A percentile compares a stretch with the other conserved stretches of the same genome.
Conservation (phyloP, 2,888 invertebrate species). For the Candidula unifasciata region DNA sequence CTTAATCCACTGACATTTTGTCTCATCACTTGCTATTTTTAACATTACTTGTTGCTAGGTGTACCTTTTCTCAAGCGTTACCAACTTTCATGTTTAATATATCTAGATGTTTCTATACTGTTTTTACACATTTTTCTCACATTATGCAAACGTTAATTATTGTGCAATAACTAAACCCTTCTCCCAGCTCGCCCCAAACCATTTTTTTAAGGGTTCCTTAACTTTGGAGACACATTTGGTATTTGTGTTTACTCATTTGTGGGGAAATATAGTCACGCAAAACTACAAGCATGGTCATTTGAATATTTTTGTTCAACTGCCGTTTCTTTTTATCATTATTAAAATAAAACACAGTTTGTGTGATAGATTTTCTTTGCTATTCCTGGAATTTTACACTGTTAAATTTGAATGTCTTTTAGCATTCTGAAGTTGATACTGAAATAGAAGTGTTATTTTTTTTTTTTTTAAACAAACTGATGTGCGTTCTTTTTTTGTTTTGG, state of each 20-base stretch:
- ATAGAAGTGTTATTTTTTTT: slow-evolving; percentile 45
- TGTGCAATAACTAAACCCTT: slow-evolving; percentile 55
- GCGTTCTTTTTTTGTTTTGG: too few relatives aligned
- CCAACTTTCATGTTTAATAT: neutral
- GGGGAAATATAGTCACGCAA: neutral
- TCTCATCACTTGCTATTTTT: too few relatives aligned
- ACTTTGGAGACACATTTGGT: slow-evolving; percentile 30
- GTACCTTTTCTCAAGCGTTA: neutral
- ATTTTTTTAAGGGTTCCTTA: slow-evolving; percentile 1
- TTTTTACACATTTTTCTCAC: slow-evolving; percentile 44
- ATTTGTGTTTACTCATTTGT: slow-evolving; percentile 35
- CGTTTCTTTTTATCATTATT: too few relatives aligned
- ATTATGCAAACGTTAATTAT: slow-evolving; percentile 52
- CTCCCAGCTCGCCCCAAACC: slow-evolving; percentile 8
- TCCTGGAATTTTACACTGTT: neutral
- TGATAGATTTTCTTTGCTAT: too few relatives aligned
- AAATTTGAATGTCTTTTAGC: slow-evolving; percentile 17
- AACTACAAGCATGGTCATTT: too few relatives aligned
- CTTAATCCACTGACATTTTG: too few relatives aligned
- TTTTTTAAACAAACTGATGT: neutral
- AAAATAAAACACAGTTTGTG: too few relatives aligned
- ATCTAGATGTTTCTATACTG: slow-evolving; percentile 3
- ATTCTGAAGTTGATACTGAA: slow-evolving; percentile 46
- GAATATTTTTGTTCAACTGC: too few relatives aligned
- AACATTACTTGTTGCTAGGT: neutral